phyloP scores from a whole-genome alignment of 2,113 vertebrate genomes.

The Engraulis encrasicolus region DNA sequence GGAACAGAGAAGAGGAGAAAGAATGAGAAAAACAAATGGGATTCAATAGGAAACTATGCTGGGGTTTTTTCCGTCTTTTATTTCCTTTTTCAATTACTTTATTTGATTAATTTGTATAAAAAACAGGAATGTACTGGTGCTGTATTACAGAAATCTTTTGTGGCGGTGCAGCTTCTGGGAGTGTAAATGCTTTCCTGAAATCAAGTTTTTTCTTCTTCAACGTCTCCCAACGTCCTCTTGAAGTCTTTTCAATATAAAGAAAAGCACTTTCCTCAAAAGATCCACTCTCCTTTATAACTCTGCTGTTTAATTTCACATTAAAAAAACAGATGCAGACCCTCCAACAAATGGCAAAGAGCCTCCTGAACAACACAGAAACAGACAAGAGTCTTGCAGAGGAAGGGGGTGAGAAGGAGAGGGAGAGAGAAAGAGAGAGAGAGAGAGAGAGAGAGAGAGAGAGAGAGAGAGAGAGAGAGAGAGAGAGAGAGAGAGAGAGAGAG shows the following conservation, averaged over 20 bases:
- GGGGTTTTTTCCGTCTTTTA: no score
- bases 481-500: slow-evolving; percentile 25
- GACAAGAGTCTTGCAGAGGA: no score
- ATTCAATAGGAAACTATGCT: not conserved
- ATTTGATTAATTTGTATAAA: not conserved
- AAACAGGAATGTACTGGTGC: not conserved
- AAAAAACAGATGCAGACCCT: slow-evolving; percentile 43
- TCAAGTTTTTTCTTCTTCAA: slow-evolving; percentile 21
- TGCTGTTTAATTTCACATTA: slow-evolving; percentile 46
- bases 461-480: not conserved
- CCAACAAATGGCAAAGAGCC: slow-evolving; percentile 54
- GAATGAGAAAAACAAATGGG: not conserved
- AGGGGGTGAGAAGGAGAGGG: not conserved
- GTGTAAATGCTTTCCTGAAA: slow-evolving; percentile 6
- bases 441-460: slow-evolving; percentile 20
- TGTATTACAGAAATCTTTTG: not conserved
- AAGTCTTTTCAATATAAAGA: slow-evolving; percentile 28
- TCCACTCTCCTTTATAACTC: slow-evolving; percentile 29
- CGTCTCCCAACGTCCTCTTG: slow-evolving; percentile 27
- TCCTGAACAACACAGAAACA: slow-evolving; percentile 46
- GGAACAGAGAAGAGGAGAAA: not conserved
- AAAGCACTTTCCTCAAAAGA: slow-evolving; percentile 29
- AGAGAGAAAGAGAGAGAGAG: slow-evolving; percentile 16
- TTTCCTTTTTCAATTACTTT: not conserved
- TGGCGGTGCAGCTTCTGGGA: slow-evolving; percentile 20